Evolutionary conservation across 1,140 invertebrate genomes (phyloP).

Genomic region (Dolichoris vasculosae): DNA sequence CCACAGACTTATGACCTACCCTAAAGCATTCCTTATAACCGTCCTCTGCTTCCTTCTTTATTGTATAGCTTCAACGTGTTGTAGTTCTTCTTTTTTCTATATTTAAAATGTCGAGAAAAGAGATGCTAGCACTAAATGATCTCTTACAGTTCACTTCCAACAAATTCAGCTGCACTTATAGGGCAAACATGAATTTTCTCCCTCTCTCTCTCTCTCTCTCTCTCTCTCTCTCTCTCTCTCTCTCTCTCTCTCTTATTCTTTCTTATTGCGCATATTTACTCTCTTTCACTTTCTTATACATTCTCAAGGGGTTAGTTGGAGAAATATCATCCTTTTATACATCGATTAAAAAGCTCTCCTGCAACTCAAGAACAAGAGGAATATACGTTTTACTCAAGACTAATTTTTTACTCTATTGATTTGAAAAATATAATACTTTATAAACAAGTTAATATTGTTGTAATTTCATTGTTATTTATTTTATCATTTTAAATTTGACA

Average conservation of each 20-base stretch:
- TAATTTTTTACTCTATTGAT: slow-evolving; percentile 52
- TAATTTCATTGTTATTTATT: no score
- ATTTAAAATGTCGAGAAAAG: slow-evolving; percentile 45
- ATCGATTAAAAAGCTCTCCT: slow-evolving; percentile 53
- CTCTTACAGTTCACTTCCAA: slow-evolving; percentile 27
- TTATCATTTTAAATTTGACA: no score
- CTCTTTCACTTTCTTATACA: no score
- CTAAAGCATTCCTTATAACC: slow-evolving; percentile 60
- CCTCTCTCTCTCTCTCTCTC: slow-evolving; percentile 38
- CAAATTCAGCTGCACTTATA: slow-evolving; percentile 14
- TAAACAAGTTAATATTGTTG: no score
- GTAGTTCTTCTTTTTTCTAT: neutral
- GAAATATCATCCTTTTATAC: slow-evolving; percentile 31
- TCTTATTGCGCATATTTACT: neutral
- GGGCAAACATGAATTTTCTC: slow-evolving; percentile 26
- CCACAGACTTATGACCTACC: slow-evolving; percentile 66
- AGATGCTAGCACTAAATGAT: slow-evolving; percentile 39
- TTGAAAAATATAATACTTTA: slow-evolving; percentile 45
- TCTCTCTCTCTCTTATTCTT: neutral
- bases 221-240: slow-evolving; percentile 28
- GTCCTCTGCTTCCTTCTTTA: slow-evolving; percentile 38
- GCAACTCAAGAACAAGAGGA: slow-evolving; percentile 49
- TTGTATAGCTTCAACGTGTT: slow-evolving; percentile 53
- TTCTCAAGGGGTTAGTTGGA: neutral
- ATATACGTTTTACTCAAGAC: slow-evolving; percentile 1